phyloP scores from a whole-genome alignment of 2,113 vertebrate genomes.

The Catharus minimus region DNA sequence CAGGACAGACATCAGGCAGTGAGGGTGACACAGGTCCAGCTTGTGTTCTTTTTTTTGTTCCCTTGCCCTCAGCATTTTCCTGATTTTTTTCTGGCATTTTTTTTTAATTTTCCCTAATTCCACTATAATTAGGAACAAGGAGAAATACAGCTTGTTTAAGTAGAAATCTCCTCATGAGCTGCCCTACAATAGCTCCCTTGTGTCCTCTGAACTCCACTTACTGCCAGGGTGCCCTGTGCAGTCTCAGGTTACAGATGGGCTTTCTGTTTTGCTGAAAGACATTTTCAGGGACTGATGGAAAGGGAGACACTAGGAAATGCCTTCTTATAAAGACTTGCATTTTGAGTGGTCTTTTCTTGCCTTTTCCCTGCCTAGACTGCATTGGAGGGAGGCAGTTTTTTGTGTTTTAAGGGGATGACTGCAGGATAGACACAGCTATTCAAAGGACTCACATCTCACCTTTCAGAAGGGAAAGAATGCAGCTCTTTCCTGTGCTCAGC shows the following conservation, averaged over 20 bases:
- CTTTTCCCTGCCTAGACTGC: neutral
- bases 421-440: neutral
- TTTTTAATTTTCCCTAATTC: too few species aligned
- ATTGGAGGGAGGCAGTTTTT: neutral
- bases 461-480: neutral
- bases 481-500: fast-evolving
- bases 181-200: fast-evolving
- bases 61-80: neutral
- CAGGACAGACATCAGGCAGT: fast-evolving
- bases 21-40: neutral
- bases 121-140: neutral
- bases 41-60: neutral
- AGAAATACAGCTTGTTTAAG: neutral
- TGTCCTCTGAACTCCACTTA: neutral
- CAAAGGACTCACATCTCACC: neutral
- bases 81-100: neutral
- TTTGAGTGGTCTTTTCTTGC: neutral
- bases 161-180: neutral
- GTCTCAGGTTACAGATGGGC: neutral
- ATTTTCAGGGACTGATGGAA: neutral
- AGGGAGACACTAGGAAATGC: neutral
- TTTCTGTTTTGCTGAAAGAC: neutral
- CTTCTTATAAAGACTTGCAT: neutral
- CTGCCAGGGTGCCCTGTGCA: neutral
- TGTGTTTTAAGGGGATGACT: neutral